Evolutionary conservation across 1,140 invertebrate species (phyloP).

Genomic region (Radopholus similis): DNA sequence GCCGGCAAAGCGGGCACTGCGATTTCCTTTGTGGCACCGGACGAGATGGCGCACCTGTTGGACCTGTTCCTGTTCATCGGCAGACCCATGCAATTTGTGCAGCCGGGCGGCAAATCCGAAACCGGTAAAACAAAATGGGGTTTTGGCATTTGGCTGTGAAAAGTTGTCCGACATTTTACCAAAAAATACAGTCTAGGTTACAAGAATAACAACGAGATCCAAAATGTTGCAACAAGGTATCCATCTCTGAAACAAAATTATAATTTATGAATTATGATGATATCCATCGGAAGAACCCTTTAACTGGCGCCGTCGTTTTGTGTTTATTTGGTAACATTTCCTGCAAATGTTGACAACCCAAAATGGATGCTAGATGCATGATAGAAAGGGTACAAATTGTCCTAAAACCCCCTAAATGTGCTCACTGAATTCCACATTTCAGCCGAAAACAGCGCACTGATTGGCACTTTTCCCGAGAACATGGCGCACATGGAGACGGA

Average conservation of each 20-base stretch:
- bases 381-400: neutral
- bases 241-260: too few relatives aligned
- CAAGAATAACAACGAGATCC: too few relatives aligned
- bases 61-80: constrained; percentile 91
- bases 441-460: constrained; percentile 50
- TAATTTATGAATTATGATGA: too few relatives aligned
- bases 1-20: constrained; percentile 84
- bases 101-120: constrained; percentile 1
- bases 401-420: neutral
- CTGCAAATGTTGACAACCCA: neutral
- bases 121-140: too few relatives aligned
- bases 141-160: constrained; percentile 3
- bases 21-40: constrained; percentile 78
- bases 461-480: constrained; percentile 76
- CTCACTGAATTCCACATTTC: neutral
- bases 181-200: too few relatives aligned
- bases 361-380: too few relatives aligned
- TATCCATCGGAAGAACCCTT: too few relatives aligned
- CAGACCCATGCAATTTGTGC: constrained; percentile 49
- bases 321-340: too few relatives aligned
- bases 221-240: too few relatives aligned
- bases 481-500: constrained; percentile 78
- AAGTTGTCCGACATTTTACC: too few relatives aligned
- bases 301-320: too few relatives aligned
- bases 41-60: constrained; percentile 84